These are phyloP conservation scores for Pristionchus entomophagus DNA, from an alignment of 2,888 invertebrate species.

Conservation along the genomic window DNA sequence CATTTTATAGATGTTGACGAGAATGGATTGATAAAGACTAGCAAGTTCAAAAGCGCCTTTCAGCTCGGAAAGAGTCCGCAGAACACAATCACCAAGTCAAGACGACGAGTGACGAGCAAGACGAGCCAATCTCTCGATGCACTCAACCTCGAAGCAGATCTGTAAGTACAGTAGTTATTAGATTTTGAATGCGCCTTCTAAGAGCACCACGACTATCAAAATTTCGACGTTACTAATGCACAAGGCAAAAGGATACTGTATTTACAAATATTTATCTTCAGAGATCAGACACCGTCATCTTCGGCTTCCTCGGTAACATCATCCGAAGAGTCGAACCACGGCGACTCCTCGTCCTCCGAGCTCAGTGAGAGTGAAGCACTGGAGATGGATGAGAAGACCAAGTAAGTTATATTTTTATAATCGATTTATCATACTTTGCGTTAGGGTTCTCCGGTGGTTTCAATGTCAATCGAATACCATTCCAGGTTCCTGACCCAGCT, in stretches of 20 bases:
- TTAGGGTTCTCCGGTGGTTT: no score
- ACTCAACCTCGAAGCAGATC: conserved; percentile 33
- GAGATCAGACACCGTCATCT: background rate
- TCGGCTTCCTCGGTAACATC: conserved; percentile 31
- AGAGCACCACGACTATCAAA: no score
- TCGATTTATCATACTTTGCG: no score
- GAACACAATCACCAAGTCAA: background rate
- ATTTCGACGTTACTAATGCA: no score
- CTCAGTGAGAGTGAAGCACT: conserved; percentile 37
- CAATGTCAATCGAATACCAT: no score
- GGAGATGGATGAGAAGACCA: conserved; percentile 22
- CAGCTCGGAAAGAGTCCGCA: conserved; percentile 39
- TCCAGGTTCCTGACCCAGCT: conserved; percentile 30
- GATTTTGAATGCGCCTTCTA: no score
- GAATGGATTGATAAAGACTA: background rate
- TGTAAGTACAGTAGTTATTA: conserved; percentile 40
- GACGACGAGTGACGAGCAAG: conserved; percentile 46
- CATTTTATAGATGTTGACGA: no score
- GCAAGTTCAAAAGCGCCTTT: background rate
- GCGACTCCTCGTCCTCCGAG: conserved; percentile 63
- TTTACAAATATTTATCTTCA: background rate
- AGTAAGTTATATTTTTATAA: conserved; percentile 10
- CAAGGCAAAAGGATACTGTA: no score
- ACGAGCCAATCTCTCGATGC: conserved; percentile 50
- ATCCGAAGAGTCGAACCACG: conserved; percentile 58